Evolutionary conservation across 2,113 vertebrate species (phyloP).

Genomic region (Phocoena sinus): DNA sequence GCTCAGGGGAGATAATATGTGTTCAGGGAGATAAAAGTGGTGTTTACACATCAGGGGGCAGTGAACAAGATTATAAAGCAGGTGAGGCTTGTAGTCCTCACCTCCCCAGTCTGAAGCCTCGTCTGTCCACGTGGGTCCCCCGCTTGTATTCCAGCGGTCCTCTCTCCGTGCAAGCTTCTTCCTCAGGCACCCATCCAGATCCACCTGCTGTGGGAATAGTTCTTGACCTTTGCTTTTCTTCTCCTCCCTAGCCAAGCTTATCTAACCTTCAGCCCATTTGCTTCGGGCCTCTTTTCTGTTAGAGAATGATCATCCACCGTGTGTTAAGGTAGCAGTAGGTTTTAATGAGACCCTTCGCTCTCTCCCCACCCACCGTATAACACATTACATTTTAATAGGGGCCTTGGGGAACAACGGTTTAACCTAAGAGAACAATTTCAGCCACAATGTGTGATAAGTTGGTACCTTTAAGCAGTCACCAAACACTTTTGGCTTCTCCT

Average conservation of each 20-base stretch:
- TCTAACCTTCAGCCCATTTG: background rate
- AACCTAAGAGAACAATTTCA: background rate
- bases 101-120: background rate
- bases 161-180: fast-evolving
- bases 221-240: background rate
- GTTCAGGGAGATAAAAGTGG: background rate
- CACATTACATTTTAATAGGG: background rate
- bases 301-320: background rate
- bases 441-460: background rate
- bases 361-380: background rate
- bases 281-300: background rate
- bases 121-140: fast-evolving
- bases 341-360: background rate
- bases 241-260: background rate
- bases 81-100: background rate
- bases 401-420: background rate
- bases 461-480: background rate
- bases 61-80: background rate
- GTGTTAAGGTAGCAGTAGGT: background rate
- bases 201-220: background rate
- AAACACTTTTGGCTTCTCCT: background rate
- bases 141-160: too few relatives aligned
- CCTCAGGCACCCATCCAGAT: too few relatives aligned
- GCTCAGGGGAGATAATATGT: background rate
- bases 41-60: slow-evolving; percentile 12